These are phyloP conservation scores for Tapera naevia DNA, from an alignment of 2,797 vertebrate species.

Conservation along the genomic window DNA sequence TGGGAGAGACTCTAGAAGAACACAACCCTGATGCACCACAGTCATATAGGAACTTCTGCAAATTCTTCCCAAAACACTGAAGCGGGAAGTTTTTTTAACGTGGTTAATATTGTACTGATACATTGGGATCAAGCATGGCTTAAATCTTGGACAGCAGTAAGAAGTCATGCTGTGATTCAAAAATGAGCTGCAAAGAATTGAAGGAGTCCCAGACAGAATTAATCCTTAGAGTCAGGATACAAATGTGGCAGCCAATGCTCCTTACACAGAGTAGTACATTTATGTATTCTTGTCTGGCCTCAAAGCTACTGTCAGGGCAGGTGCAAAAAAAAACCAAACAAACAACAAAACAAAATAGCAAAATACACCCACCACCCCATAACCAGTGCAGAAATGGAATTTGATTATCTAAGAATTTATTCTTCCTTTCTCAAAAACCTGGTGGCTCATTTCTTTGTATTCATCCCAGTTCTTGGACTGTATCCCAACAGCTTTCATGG, in stretches of 20 bases:
- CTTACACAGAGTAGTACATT: neutral
- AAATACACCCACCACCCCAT: neutral
- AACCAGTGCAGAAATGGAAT: neutral
- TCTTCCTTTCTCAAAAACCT: constrained; percentile 17
- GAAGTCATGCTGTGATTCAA: neutral
- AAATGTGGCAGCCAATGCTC: neutral
- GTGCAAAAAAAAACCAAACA: neutral
- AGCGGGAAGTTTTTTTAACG: neutral
- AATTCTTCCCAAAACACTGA: neutral
- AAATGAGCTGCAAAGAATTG: neutral
- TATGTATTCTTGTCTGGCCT: neutral
- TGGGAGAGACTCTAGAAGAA: neutral
- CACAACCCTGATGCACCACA: neutral
- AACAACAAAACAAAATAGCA: neutral
- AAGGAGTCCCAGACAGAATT: neutral
- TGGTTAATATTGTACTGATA: neutral
- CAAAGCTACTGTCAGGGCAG: neutral
- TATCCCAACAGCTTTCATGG: neutral
- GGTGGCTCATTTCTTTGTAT: neutral
- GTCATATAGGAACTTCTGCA: neutral
- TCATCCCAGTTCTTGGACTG: neutral
- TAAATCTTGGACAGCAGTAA: neutral
- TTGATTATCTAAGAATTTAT: constrained; percentile 8
- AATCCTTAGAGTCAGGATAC: neutral
- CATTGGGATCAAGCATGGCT: neutral